Percentiles rank a stretch among this genome's conserved stretches.
phyloP scores from a whole-genome alignment of 2,113 vertebrate species.

The Neolamprologus kungweensis region DNA sequence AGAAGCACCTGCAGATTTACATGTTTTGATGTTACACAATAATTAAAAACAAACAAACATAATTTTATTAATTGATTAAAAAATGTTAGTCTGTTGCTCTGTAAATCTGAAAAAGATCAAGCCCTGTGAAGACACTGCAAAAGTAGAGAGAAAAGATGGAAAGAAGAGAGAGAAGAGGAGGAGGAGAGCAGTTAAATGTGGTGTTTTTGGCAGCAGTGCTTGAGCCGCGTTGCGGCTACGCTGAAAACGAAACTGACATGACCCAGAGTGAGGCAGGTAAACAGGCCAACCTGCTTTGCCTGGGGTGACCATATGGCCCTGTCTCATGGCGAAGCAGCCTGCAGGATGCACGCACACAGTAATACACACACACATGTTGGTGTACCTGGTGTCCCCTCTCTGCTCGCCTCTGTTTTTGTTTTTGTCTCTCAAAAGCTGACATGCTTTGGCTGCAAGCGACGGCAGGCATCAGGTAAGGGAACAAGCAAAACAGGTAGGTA shows the following conservation, averaged over 20 bases:
- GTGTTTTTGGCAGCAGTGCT: conserved; percentile 48
- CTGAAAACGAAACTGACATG: conserved; percentile 69
- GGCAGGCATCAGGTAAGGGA: conserved; percentile 61
- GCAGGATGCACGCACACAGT: conserved; percentile 24
- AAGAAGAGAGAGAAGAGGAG: not conserved
- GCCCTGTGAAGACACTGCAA: not conserved
- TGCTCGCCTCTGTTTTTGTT: conserved; percentile 63
- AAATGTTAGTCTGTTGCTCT: not conserved
- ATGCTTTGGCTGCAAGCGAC: conserved; percentile 70
- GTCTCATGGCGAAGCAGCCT: conserved; percentile 61
- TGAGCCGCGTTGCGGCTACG: conserved; percentile 63
- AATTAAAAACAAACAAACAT: not conserved
- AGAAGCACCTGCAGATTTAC: not conserved
- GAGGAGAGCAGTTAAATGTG: not conserved
- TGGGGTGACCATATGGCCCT: conserved; percentile 74
- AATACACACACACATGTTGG: not conserved
- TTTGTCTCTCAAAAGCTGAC: conserved; percentile 66
- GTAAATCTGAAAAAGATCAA: not conserved
- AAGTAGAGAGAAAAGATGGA: not conserved
- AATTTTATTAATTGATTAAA: not conserved
- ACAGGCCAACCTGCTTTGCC: conserved; percentile 73
- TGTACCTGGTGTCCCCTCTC: conserved; percentile 64
- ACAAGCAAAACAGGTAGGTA: conserved; percentile 35
- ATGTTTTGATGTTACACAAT: not conserved
- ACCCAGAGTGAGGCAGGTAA: conserved; percentile 73